Percentiles rank a stretch among this genome's conserved stretches.
Evolutionary conservation across 1,140 invertebrate species (phyloP).

Genomic region (Dolichoris vasculosae): DNA sequence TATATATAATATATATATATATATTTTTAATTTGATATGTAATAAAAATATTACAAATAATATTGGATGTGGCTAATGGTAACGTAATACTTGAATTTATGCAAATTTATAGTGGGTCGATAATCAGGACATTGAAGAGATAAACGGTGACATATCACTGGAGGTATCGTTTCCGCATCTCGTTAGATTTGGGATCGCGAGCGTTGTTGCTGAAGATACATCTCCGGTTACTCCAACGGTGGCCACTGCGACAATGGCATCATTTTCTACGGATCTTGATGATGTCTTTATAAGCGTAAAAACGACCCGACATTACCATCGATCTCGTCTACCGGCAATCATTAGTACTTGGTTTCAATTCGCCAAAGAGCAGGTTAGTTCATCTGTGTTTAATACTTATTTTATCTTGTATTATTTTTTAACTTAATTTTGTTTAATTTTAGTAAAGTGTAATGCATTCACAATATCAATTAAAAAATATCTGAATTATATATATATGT

Average conservation of each 20-base stretch:
- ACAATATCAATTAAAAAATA: too few species aligned
- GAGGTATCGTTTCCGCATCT: constrained; percentile 57
- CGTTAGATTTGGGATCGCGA: not conserved
- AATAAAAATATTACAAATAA: too few species aligned
- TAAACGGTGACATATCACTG: constrained; percentile 56
- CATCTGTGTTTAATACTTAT: too few species aligned
- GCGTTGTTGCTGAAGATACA: constrained; percentile 56
- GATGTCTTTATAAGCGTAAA: constrained; percentile 96
- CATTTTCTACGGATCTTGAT: constrained; percentile 82
- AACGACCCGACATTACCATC: constrained; percentile 92
- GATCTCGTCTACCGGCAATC: constrained; percentile 87
- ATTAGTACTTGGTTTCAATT: constrained; percentile 95
- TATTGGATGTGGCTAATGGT: too few species aligned
- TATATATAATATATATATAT: too few species aligned
- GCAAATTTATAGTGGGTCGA: constrained; percentile 65
- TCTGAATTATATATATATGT: too few species aligned
- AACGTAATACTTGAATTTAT: not conserved
- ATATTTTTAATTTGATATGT: too few species aligned
- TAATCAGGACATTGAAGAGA: constrained; percentile 54
- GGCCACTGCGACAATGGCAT: constrained; percentile 78
- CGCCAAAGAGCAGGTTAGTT: constrained; percentile 88
- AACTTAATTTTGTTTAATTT: too few species aligned
- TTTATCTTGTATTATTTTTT: too few species aligned
- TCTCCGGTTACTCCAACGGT: constrained; percentile 69
- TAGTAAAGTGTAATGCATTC: too few species aligned